Base-by-base conservation (phyloP, 2,113 vertebrate species). In the Oxyruncus cristatus region DNA sequence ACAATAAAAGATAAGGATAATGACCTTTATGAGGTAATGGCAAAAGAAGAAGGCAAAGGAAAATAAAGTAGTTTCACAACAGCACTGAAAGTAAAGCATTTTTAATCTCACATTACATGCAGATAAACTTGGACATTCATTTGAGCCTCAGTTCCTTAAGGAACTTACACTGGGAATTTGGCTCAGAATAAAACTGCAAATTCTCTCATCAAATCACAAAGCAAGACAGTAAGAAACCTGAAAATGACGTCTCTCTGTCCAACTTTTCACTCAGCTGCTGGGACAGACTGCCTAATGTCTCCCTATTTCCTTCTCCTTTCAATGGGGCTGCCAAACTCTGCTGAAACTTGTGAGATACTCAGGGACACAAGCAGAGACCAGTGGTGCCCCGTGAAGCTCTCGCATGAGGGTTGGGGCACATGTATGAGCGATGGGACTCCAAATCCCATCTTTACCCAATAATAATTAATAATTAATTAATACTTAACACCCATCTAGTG, bases 391-490 rank as follows among this genome's bases (percentile, higher is more conserved):
- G 24, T 2, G 24, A 74, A 96, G 71, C 61, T 84, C 81, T 56
- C 55, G 68, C 52, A n/a, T 41, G 92, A 95, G 85, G 82, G 85
- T 86, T 68, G 79, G 80, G 89, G 74, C 79, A 91, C 89, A 92
- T 79, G 78, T 91, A 95, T 80, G 77, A 97, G 89, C 49, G 22
- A 88, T 87, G 88, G 88, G 89, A 95, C 92, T 97, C 93, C 82
- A 95, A 95, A 95, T 95, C 94, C 85, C 89, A 93, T 96, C 94
- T 93, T 97, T 97, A 95, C 85, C 89, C 79, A 94, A 93, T 96
- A 96, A 95, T 95, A 95, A 95, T 97, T 97, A 96, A 96, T 95
- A 96, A 96, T 96, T 95, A 96, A 96, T 91, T 94, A 93, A 96
- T 94, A 90, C 89, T 96, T 96, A 96, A 96, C 88, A 95, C 75